Conservation (phyloP, 2,113 vertebrate genomes). For the Microcebus murinus region DNA sequence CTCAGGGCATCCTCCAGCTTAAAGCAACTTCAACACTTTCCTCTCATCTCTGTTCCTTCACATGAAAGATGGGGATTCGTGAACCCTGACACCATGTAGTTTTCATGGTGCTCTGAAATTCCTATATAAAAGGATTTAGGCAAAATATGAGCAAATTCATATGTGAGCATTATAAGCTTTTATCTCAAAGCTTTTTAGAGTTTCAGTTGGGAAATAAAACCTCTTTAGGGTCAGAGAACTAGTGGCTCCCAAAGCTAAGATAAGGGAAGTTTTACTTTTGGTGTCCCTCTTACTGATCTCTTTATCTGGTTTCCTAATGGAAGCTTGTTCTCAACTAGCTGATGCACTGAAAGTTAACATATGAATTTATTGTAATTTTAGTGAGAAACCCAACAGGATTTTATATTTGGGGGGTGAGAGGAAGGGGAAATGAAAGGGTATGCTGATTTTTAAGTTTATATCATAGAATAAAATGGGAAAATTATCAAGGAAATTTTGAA, state of each 20-base stretch:
- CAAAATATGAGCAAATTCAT: conserved; percentile 45
- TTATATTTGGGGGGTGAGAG: background rate
- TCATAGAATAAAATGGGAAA: background rate
- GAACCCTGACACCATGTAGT: background rate
- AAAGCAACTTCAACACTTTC: background rate
- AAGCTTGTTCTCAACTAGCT: background rate
- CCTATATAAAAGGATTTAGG: conserved; percentile 53
- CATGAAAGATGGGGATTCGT: background rate
- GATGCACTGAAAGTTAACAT: background rate
- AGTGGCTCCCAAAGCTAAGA: background rate
- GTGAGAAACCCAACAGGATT: background rate
- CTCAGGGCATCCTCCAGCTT: background rate
- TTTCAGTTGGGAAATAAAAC: conserved; percentile 26
- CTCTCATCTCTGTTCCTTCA: background rate
- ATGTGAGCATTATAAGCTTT: conserved; percentile 42
- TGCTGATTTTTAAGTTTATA: conserved; percentile 6
- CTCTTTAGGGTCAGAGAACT: background rate
- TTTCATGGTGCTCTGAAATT: conserved; percentile 53
- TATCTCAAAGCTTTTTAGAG: conserved; percentile 24
- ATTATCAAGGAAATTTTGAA: conserved; percentile 43
- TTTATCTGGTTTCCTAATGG: background rate
- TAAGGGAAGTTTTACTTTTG: background rate
- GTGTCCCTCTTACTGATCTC: background rate
- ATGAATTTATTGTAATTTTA: background rate
- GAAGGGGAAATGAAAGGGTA: background rate